Conservation (phyloP, 2,888 invertebrate genomes). For the Boloria selene region DNA sequence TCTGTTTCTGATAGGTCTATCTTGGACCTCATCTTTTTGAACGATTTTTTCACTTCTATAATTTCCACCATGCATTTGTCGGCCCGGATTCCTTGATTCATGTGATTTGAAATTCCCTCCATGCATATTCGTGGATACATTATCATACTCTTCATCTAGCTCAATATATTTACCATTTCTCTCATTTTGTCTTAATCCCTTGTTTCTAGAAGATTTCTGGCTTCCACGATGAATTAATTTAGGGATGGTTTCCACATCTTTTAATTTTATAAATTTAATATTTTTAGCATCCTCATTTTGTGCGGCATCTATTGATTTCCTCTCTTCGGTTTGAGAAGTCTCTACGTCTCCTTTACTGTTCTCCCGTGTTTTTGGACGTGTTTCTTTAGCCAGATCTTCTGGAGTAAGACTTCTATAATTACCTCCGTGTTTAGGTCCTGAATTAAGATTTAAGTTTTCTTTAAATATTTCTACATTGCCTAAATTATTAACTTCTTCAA, state of each 20-base stretch:
- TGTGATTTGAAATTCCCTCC: constrained; percentile 54
- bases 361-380: constrained; percentile 19
- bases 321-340: constrained; percentile 59
- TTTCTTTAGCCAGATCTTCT: constrained; percentile 44
- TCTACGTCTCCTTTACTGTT: constrained; percentile 50
- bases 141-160: constrained; percentile 54
- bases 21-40: constrained; percentile 43
- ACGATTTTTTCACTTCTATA: constrained; percentile 65
- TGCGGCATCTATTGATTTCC: constrained; percentile 1
- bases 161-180: constrained; percentile 63
- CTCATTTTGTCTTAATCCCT: constrained; percentile 43
- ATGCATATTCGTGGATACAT: constrained; percentile 48
- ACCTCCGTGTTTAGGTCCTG: constrained; percentile 72
- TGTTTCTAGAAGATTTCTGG: constrained; percentile 47
- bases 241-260: constrained; percentile 41
- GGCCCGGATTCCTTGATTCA: constrained; percentile 45
- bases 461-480: constrained; percentile 73
- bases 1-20: constrained; percentile 38
- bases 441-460: constrained; percentile 58
- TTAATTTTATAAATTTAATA: constrained; percentile 55
- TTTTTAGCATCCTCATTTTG: constrained; percentile 41
- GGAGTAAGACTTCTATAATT: constrained; percentile 64
- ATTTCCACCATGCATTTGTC: constrained; percentile 72
- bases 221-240: constrained; percentile 60
- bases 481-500: constrained; percentile 69